These are phyloP conservation scores for Helogale parvula DNA, from an alignment of 2,113 vertebrate genomes.

Conservation along the genomic window DNA sequence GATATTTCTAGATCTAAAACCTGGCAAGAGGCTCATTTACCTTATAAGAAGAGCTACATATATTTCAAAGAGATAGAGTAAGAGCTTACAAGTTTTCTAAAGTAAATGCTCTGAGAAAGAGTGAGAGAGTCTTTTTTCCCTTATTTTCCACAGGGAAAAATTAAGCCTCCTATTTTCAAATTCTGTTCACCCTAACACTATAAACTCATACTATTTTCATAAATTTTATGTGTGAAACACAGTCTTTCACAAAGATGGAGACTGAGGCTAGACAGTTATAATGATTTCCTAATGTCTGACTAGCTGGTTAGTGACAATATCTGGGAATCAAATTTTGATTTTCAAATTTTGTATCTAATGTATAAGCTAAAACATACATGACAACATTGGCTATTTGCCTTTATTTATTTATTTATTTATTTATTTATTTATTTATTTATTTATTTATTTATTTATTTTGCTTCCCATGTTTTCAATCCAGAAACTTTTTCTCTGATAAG, in stretches of 20 bases:
- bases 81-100: not conserved
- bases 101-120: not conserved
- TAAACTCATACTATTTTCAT: not conserved
- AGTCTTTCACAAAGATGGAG: not conserved
- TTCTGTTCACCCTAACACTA: not conserved
- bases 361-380: not conserved
- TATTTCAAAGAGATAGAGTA: not conserved
- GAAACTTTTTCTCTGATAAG: not conserved
- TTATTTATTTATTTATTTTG: not conserved
- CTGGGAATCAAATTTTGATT: not conserved
- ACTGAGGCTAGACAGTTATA: not conserved
- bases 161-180: not conserved
- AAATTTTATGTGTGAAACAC: not conserved
- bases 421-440: not conserved
- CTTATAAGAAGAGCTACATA: not conserved
- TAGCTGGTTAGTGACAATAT: not conserved
- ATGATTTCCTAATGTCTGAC: not conserved
- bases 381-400: not conserved
- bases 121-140: not conserved
- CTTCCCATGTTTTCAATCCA: not conserved
- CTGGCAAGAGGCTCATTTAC: not conserved
- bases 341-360: not conserved
- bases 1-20: not conserved
- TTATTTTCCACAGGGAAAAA: not conserved
- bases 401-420: too few relatives aligned